Percentiles rank a stretch among this genome's conserved stretches.
phyloP scores from a whole-genome alignment of 2,888 invertebrate genomes.

The Automeris io region DNA sequence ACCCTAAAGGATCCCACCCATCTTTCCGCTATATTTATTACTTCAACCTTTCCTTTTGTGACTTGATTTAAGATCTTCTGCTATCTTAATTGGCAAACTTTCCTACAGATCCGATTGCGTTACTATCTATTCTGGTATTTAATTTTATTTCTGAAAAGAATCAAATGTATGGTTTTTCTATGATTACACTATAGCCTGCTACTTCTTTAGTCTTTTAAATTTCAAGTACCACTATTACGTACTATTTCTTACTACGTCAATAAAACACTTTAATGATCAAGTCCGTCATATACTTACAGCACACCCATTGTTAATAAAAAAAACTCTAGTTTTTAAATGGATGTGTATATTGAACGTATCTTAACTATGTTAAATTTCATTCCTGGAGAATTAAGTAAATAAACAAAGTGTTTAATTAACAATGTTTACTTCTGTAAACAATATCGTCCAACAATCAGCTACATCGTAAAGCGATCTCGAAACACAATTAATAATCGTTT shows the following conservation, averaged over 20 bases:
- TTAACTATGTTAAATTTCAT: no score
- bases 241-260: no score
- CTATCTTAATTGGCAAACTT: constrained; percentile 68
- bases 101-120: constrained; percentile 36
- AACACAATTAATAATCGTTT: constrained; percentile 3
- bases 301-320: no score
- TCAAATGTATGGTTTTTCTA: no score
- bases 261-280: no score
- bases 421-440: neutral
- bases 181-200: no score
- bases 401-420: neutral
- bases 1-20: constrained; percentile 44
- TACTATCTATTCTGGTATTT: constrained; percentile 25
- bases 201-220: no score
- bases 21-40: constrained; percentile 60
- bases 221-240: no score
- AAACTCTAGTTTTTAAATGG: no score
- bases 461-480: neutral
- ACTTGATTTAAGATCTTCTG: constrained; percentile 55
- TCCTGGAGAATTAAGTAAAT: neutral
- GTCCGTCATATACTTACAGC: no score
- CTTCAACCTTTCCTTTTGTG: constrained; percentile 49
- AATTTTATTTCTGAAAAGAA: no score
- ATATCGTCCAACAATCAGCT: neutral
- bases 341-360: no score